Evolutionary conservation across 2,797 vertebrate genomes (phyloP), one percentile per base, ranked within the genome.

Genomic region (Halcyon leucocephala): DNA sequence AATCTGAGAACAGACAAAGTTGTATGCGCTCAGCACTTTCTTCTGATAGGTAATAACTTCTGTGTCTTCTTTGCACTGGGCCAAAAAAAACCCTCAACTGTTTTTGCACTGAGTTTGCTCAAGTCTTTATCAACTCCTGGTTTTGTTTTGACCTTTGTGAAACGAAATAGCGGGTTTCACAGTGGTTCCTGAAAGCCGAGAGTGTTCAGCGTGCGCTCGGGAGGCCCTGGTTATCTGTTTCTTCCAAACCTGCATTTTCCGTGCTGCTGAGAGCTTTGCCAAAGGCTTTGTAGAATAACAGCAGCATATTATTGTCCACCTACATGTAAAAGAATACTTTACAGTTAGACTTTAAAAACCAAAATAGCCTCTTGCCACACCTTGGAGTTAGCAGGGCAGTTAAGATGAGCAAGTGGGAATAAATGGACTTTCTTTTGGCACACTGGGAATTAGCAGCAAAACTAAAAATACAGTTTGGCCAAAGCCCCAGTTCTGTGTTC

Each of bases 1-100:
- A 97, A 14, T 67, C 95, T 82, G 96, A 95, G 78, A 92, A 80
- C 46, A 96, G 84, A 41, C 73, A 3, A 44, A 70, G 44, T 19
- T 72, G 31, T 0, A 19, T 19, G 9, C 73, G 64, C 26, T 77
- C 97, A 16, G 58, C 84, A 8, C 92, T 98, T 73, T 97, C 99
- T 72, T 82, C 93, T 1, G 96, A 99, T 41, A 98, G 99, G 99
- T 99, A 96, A 42, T 51, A 72, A 31, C 13, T 21, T 82, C n/a
- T 48, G 14, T 64, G 15, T 73, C 18, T 57, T 31, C 41, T 81
- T 77, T 55, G 26, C 37, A 8, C 29, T 55, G 46, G 52, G 4
- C 6, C 31, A 22, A 18, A 71, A 51, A 51, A 54, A 24, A 71
- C 13, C 37, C 37, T 29, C 10, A 76, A 21, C 25, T 49, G 1